Evolutionary conservation across 1,140 invertebrate genomes (phyloP).

Genomic region (Elysia chlorotica): DNA sequence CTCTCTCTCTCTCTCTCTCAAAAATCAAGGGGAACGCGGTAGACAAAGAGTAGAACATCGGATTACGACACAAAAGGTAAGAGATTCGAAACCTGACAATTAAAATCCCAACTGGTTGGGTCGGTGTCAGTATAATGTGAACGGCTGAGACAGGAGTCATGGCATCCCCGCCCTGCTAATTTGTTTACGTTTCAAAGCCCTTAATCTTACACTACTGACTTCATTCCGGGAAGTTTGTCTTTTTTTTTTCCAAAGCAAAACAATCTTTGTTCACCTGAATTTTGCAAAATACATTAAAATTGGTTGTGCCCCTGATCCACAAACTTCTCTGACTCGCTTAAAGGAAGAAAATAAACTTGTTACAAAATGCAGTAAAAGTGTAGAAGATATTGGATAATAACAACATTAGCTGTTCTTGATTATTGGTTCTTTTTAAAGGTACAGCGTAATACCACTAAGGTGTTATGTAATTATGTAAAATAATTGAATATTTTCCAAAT

Average conservation of each 20-base stretch:
- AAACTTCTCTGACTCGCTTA: no score
- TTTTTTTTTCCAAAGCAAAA: no score
- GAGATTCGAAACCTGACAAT: neutral
- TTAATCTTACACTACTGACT: neutral
- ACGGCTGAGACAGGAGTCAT: neutral
- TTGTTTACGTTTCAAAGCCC: neutral
- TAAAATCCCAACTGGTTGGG: neutral
- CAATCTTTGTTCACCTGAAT: no score
- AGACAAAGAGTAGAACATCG: neutral
- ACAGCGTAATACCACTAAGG: no score
- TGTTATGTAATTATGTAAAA: neutral
- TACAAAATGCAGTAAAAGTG: no score
- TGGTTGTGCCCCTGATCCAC: no score
- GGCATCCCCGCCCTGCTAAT: neutral
- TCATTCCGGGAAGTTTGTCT: neutral
- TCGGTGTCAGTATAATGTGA: neutral
- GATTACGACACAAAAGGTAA: neutral
- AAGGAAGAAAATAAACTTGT: no score
- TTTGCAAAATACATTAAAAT: no score
- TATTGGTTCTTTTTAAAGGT: no score
- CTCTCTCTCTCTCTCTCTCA: conserved; percentile 13
- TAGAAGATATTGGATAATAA: no score
- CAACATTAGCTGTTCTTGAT: no score
- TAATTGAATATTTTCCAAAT: neutral
- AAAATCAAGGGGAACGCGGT: neutral